Percentiles rank a stretch among this genome's conserved stretches.
phyloP scores from a whole-genome alignment of 2,888 invertebrate genomes.

The Xanthorhoe designata region DNA sequence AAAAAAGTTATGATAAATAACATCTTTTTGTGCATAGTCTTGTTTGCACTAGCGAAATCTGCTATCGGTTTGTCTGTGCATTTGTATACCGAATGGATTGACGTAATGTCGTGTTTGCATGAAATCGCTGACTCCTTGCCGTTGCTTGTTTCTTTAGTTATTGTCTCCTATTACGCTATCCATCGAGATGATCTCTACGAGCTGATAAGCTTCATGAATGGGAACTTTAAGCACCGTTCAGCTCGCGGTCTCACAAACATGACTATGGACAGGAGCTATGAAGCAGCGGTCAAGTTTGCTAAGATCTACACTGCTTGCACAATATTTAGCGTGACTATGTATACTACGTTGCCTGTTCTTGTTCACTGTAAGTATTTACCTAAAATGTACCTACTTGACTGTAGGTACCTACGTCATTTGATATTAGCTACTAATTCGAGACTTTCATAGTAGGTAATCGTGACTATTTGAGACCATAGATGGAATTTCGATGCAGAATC shows the following conservation, averaged over 20 bases:
- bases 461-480: no score
- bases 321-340: conserved; percentile 72
- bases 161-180: conserved; percentile 66
- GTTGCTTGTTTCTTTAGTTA: conserved; percentile 59
- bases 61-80: conserved; percentile 57
- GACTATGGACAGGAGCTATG: conserved; percentile 69
- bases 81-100: conserved; percentile 67
- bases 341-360: conserved; percentile 64
- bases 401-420: no score
- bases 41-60: conserved; percentile 60
- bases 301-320: conserved; percentile 72
- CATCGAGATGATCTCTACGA: conserved; percentile 63
- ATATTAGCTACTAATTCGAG: no score
- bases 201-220: conserved; percentile 63
- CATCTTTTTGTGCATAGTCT: conserved; percentile 60
- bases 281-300: conserved; percentile 64
- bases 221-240: conserved; percentile 69
- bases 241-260: conserved; percentile 74
- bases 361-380: conserved; percentile 64
- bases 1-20: conserved; percentile 59
- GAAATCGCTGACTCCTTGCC: conserved; percentile 71
- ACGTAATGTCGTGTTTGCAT: conserved; percentile 67
- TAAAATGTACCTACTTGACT: no score
- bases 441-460: no score
- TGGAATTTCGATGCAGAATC: no score